Base-by-base conservation (phyloP, 2,113 vertebrate species). In the Marmota monax region DNA sequence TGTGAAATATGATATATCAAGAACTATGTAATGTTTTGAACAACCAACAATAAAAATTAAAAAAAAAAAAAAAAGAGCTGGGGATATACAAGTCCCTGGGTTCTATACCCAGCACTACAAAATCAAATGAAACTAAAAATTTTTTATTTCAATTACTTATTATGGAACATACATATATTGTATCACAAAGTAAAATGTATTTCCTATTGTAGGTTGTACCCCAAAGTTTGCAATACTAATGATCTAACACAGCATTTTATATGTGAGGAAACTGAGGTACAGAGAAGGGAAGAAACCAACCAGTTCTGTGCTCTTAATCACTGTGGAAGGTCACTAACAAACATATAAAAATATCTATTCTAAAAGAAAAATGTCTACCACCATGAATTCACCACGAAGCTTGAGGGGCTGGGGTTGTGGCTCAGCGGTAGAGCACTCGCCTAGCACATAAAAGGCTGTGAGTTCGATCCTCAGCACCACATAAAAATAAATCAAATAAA, bases 151-250 rank as follows among this genome's bases (percentile, higher is more conserved):
- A 58, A 22, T 58, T 58, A 22, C 20, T 58, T 58, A 22, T 22
- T 58, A 58, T 20, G 20, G 17, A 7, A 58, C 56, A 58, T 20
- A 76, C 1, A 27, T 25, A 67, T 56, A 58, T 0, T 82, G 42
- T 17, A 34, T 83, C 48, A 92, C 42, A 86, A 70, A 37, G n/a
- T 51, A 92, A 95, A 95, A 94, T 89, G 32, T 82, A 20, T 58
- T 58, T 22, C 20, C 88, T 88, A 74, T 17, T 63, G 11, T 29
- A 53, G 8, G 69, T 27, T 45, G 22, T 9, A 72, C 32, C 45
- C 63, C 82, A 70, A 48, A 92, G 9, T 14, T 45, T 74, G 32
- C 22, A 92, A 86, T 37, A 82, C 48, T 67, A 92, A 45, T 77
- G 25, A 92, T 48, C 16, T 32, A 65, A 48, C 79, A 87, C 4